Evolutionary conservation across 2,797 vertebrate genomes (phyloP).

Genomic region (Brachymystax lenok): DNA sequence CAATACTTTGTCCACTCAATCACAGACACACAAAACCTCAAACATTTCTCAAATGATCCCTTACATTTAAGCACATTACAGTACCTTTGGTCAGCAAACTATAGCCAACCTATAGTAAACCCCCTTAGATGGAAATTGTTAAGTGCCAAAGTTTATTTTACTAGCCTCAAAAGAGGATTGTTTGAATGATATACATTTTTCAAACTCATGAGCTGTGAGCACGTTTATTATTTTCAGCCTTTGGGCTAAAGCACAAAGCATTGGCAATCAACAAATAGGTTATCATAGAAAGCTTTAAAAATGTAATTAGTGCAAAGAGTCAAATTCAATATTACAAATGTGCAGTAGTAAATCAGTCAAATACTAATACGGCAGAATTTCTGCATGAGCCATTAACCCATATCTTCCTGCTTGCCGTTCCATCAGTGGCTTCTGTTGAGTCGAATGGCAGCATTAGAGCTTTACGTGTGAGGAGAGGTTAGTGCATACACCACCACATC

Average conservation of each 20-base stretch:
- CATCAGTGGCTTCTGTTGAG: background rate
- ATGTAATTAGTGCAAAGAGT: background rate
- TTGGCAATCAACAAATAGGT: background rate
- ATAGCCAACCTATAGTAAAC: background rate
- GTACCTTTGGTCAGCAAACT: background rate
- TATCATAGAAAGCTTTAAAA: background rate
- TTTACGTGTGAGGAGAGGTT: conserved; percentile 5
- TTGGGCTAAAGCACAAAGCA: background rate
- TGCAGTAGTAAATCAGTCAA: background rate
- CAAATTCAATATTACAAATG: background rate
- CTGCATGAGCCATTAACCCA: background rate
- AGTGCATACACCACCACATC: conserved; percentile 73
- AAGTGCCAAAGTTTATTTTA: background rate
- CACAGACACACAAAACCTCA: background rate
- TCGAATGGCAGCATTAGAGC: background rate
- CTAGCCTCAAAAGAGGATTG: background rate
- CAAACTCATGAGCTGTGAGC: background rate
- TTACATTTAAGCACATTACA: background rate
- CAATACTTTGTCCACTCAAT: background rate
- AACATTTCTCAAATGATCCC: background rate
- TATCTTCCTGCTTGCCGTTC: background rate
- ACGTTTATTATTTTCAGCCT: background rate
- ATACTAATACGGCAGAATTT: background rate
- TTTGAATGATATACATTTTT: background rate
- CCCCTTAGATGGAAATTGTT: background rate